phyloP scores from a whole-genome alignment of 2,888 invertebrate genomes.

The Acanthococcus lagerstroemiae region DNA sequence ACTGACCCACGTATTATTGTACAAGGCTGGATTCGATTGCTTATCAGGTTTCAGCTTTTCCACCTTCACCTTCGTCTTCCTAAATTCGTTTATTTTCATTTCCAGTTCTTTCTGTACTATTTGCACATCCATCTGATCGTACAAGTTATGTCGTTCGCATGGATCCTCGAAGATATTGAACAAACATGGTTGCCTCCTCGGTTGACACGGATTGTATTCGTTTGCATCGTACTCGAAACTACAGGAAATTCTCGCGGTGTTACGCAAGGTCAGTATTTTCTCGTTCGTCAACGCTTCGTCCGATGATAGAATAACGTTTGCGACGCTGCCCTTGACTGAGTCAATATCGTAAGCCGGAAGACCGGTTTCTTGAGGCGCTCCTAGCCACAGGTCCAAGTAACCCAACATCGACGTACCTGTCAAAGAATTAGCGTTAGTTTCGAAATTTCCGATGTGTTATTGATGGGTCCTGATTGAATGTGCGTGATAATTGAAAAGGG shows the following conservation, averaged over 20 bases:
- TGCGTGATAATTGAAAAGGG: no score
- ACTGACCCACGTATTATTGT: constrained; percentile 35
- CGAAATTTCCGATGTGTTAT: no score
- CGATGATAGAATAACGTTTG: neutral
- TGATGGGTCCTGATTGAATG: no score
- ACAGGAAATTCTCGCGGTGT: constrained; percentile 23
- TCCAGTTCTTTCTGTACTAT: constrained; percentile 13
- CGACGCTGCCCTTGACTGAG: constrained; percentile 46
- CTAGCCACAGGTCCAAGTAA: constrained; percentile 35
- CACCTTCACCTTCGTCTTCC: constrained; percentile 4
- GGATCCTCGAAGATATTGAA: constrained; percentile 74
- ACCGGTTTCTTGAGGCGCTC: constrained; percentile 14
- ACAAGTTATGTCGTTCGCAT: constrained; percentile 52
- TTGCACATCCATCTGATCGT: constrained; percentile 2
- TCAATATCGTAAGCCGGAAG: constrained; percentile 47
- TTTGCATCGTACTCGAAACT: constrained; percentile 5
- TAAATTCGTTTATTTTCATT: constrained; percentile 28
- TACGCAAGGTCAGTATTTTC: constrained; percentile 11
- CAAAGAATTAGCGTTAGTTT: neutral
- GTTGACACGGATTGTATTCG: constrained; percentile 48
- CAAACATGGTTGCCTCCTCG: constrained; percentile 59
- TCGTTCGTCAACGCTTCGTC: neutral
- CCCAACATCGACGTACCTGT: constrained; percentile 34
- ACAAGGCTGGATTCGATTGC: constrained; percentile 33
- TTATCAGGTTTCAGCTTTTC: constrained; percentile 7